Conservation (phyloP, 64 coral and sea anemone species). For the Stichodactyla helianthus region DNA sequence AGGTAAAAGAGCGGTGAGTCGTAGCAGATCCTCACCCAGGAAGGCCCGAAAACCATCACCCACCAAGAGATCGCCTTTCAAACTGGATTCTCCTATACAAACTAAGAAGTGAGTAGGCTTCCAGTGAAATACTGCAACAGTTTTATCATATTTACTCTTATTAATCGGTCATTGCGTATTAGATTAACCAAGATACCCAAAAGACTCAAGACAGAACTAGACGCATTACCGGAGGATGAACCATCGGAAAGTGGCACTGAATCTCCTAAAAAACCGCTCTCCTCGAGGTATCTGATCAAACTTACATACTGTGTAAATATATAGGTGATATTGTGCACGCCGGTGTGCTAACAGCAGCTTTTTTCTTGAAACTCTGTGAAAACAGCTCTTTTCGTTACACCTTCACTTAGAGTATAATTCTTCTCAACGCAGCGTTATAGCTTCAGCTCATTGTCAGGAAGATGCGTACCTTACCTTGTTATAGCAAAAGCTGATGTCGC, state of each 20-base stretch:
- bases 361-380: too few relatives aligned
- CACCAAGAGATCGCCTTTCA: neutral
- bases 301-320: neutral
- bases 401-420: too few relatives aligned
- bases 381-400: too few relatives aligned
- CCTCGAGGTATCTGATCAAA: constrained; percentile 21
- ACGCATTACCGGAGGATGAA: constrained; percentile 42
- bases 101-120: neutral
- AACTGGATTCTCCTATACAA: neutral
- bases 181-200: constrained; percentile 24
- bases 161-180: neutral
- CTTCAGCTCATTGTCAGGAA: too few relatives aligned
- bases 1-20: neutral
- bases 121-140: too few relatives aligned
- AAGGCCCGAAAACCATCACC: neutral
- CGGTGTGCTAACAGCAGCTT: too few relatives aligned
- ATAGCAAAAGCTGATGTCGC: too few relatives aligned
- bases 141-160: neutral
- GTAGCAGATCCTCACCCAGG: neutral
- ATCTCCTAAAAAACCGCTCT: constrained; percentile 15
- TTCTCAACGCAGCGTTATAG: too few relatives aligned
- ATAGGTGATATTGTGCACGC: too few relatives aligned
- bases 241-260: constrained; percentile 35
- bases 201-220: constrained; percentile 34
- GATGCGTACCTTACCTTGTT: too few relatives aligned